These are phyloP conservation scores for Drosophila merina DNA, from an alignment of 2,888 invertebrate genomes.

Conservation along the genomic window DNA sequence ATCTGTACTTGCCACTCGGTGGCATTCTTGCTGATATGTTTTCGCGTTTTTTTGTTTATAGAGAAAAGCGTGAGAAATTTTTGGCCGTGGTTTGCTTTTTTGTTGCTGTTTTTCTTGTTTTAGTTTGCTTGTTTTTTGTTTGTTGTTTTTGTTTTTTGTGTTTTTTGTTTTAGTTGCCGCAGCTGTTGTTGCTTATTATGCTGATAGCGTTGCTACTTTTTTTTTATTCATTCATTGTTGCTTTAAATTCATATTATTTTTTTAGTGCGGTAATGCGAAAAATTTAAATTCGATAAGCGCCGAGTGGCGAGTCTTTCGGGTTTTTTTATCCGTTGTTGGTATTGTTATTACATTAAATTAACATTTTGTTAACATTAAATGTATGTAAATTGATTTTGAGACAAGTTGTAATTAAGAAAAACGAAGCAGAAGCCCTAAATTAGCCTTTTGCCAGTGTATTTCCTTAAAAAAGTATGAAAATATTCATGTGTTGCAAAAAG, in stretches of 20 bases:
- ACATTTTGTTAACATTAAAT: neutral
- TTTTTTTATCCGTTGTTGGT: constrained; percentile 1
- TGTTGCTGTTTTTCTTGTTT: constrained; percentile 53
- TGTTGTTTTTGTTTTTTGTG: no score
- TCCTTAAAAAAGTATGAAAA: no score
- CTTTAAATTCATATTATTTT: constrained; percentile 20
- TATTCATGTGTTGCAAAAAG: neutral
- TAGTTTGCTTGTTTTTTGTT: constrained; percentile 51
- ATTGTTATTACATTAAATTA: neutral
- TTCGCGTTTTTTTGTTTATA: constrained; percentile 8
- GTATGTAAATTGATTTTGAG: constrained; percentile 22
- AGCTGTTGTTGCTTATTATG: constrained; percentile 66
- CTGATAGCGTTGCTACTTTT: constrained; percentile 64
- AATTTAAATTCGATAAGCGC: constrained; percentile 75
- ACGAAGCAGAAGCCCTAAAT: neutral
- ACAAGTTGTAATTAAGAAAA: constrained; percentile 21
- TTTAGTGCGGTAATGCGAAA: constrained; percentile 54
- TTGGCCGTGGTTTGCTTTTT: constrained; percentile 75
- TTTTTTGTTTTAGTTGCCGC: constrained; percentile 45
- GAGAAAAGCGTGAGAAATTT: constrained; percentile 80
- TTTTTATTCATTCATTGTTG: constrained; percentile 47
- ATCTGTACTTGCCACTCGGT: constrained; percentile 7
- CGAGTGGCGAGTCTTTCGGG: constrained; percentile 44
- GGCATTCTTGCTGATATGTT: constrained; percentile 43
- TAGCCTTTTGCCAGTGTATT: no score